A percentile compares a stretch with the other conserved stretches of the same genome.
Evolutionary conservation across 2,888 invertebrate genomes (phyloP).

Genomic region (Cyrtodaria siliqua): DNA sequence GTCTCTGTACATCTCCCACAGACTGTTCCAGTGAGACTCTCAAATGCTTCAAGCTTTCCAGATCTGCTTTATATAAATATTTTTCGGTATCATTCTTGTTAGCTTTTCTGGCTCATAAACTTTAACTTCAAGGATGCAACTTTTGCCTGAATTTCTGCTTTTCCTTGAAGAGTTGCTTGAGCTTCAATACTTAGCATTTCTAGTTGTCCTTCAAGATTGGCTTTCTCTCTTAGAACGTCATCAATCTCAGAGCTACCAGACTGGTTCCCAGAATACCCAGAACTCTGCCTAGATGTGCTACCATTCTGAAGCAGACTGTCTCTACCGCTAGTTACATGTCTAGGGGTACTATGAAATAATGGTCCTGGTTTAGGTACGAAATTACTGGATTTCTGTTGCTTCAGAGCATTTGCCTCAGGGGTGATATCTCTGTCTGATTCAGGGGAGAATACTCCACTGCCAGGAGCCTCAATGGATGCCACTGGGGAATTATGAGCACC

Average conservation of each 20-base stretch:
- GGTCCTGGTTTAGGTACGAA: conserved; percentile 68
- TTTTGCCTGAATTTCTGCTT: conserved; percentile 83
- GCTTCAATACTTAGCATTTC: conserved; percentile 85
- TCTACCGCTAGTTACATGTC: conserved; percentile 12
- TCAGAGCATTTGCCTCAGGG: conserved; percentile 2
- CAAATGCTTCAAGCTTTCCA: conserved; percentile 79
- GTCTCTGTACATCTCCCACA: conserved; percentile 82
- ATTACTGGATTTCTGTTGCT: conserved; percentile 31
- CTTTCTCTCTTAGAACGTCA: conserved; percentile 84
- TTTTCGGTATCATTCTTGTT: conserved; percentile 74
- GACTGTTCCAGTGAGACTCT: conserved; percentile 81
- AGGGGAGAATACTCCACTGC: conserved; percentile 60
- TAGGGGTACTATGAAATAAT: conserved; percentile 65
- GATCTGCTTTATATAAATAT: conserved; percentile 76
- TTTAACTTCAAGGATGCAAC: conserved; percentile 82
- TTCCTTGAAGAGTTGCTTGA: conserved; percentile 82
- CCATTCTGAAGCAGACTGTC: conserved; percentile 2
- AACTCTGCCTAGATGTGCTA: background rate
- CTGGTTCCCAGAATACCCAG: conserved; percentile 5
- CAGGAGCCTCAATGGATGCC: conserved; percentile 21
- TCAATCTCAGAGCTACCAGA: conserved; percentile 60
- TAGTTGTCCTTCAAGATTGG: conserved; percentile 86
- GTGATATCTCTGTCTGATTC: conserved; percentile 18
- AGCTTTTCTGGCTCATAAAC: conserved; percentile 74
- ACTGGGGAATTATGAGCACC: conserved; percentile 14